Base-by-base conservation (phyloP, 2,797 vertebrate genomes). In the Oreortyx pictus region DNA sequence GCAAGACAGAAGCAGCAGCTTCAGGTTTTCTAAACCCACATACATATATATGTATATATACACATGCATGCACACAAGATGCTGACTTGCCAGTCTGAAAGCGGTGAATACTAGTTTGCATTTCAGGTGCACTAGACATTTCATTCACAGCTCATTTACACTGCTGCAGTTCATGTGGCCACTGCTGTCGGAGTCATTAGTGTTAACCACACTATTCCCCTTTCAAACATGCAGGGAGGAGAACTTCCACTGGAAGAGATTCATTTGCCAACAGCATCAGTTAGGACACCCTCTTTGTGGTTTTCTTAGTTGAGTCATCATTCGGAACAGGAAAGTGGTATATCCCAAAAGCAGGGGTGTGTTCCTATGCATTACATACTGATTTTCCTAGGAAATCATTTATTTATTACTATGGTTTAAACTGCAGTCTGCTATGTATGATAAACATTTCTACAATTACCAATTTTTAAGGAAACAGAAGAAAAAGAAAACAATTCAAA, bases 121-220 rank as follows among this genome's bases (percentile, higher is more conserved):
- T 44, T 76, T 70, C 46, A 68, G 46, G 31, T 80, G 47, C 29
- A 52, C 20, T 0, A 59, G 19, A 54, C 19, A 22, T 37, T 60
- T 71, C 12, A 74, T 25, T 86, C 67, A 67, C 18, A 65, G 24
- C 8, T 79, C n/a, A n/a, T 44, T 54, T 47, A 23, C 22, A 43
- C 9, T 47, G 11, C 46, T 33, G 13, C 52, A 89, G 46, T 52
- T 33, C 54, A 43, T 0, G 0, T 3, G 27, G 41, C 46, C 5
- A 1, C 0, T 27, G 41, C 27, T 82, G 39, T 29, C 44, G 1
- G 1, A 75, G 20, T 11, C 15, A 62, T 9, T 59, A 16, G 59
- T 1, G 76, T 18, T 13, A 73, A 59, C 25, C 8, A 1, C 35
- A 3, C 33, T 68, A 19, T 35, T 76, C 82, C 37, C 9, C 15